A percentile compares a stretch with the other conserved stretches of the same genome.
These are phyloP conservation scores for Drosophila anomelani DNA, from an alignment of 2,888 invertebrate genomes.

Conservation along the genomic window DNA sequence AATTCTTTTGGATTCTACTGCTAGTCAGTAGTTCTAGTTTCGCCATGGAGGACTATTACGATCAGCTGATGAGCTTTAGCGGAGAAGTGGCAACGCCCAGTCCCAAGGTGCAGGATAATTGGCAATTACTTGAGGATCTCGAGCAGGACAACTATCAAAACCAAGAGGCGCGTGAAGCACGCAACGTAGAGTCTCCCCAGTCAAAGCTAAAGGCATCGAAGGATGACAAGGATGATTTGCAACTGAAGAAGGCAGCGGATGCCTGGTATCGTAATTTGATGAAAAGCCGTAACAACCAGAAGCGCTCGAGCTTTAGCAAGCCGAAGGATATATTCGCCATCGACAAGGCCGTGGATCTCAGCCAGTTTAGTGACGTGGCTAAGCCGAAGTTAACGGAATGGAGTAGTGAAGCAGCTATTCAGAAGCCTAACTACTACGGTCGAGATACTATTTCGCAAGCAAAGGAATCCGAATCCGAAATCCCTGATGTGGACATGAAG, in stretches of 20 bases:
- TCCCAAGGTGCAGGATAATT: constrained; percentile 15
- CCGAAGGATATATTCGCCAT: not conserved
- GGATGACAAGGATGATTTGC: constrained; percentile 46
- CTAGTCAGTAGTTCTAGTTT: constrained; percentile 37
- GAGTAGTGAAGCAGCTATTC: not conserved
- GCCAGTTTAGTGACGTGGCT: constrained; percentile 51
- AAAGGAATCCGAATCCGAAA: too few relatives aligned
- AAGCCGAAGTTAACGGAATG: constrained; percentile 58
- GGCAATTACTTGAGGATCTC: too few relatives aligned
- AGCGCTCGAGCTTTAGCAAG: not conserved
- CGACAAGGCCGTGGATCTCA: constrained; percentile 41
- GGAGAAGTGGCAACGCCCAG: constrained; percentile 55
- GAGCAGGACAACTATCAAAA: constrained; percentile 11
- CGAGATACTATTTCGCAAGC: not conserved
- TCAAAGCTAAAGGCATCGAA: not conserved
- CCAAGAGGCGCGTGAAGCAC: not conserved
- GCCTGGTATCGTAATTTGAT: constrained; percentile 68
- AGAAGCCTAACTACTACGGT: constrained; percentile 7
- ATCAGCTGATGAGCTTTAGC: constrained; percentile 64
- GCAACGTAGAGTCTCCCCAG: constrained; percentile 36
- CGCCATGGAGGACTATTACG: constrained; percentile 14
- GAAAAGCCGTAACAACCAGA: not conserved
- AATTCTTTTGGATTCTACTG: constrained; percentile 67
- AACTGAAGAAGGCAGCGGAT: constrained; percentile 48
- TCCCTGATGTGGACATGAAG: constrained; percentile 38